Conservation (phyloP, 2,888 invertebrate species). For the Yponomeuta sedellus region DNA sequence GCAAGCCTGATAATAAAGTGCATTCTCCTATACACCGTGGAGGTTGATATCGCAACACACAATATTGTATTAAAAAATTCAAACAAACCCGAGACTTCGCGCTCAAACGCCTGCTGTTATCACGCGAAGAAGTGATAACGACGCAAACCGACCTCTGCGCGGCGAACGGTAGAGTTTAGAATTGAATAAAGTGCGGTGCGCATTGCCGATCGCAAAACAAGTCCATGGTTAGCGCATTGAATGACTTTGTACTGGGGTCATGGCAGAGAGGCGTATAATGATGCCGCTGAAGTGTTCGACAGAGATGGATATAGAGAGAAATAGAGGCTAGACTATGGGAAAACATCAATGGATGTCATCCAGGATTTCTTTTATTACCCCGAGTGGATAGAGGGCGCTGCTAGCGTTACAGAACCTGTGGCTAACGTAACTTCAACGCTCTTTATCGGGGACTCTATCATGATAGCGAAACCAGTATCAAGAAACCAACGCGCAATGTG, state of each 20-base stretch:
- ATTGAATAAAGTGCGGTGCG: slow-evolving; percentile 28
- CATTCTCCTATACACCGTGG: slow-evolving; percentile 5
- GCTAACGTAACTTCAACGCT: background rate
- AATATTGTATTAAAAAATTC: slow-evolving; percentile 8
- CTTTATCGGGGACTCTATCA: background rate
- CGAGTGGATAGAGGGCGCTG: slow-evolving; percentile 6
- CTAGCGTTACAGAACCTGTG: slow-evolving; percentile 2
- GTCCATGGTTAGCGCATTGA: slow-evolving; percentile 56
- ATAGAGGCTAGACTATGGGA: background rate
- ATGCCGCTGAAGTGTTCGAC: slow-evolving; percentile 9
- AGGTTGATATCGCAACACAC: slow-evolving; percentile 4
- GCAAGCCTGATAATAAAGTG: slow-evolving; percentile 8
- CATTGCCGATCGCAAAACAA: slow-evolving; percentile 49
- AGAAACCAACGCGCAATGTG: background rate
- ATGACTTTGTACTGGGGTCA: slow-evolving; percentile 47
- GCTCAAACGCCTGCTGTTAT: slow-evolving; percentile 15
- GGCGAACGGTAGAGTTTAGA: slow-evolving; percentile 36
- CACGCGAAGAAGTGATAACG: slow-evolving; percentile 50
- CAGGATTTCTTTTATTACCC: background rate
- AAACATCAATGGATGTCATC: background rate
- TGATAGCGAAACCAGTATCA: background rate
- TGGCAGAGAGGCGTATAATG: slow-evolving; percentile 29
- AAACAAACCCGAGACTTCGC: slow-evolving; percentile 11
- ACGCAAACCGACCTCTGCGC: slow-evolving; percentile 41
- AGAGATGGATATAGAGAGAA: background rate